Conservation (phyloP, 1,140 invertebrate genomes). For the Odontomachus brunneus region DNA sequence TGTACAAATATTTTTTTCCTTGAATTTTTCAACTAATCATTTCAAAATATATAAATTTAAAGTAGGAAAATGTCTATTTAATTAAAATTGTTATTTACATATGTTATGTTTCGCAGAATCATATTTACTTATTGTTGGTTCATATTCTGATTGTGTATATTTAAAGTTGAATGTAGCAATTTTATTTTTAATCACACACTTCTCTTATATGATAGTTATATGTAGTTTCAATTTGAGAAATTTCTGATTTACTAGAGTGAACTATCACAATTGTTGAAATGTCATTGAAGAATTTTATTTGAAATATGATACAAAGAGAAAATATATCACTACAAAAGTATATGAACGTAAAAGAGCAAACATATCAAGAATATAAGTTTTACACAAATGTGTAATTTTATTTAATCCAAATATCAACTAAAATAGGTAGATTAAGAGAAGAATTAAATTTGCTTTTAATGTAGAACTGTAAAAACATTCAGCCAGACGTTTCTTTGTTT, state of each 20-base stretch:
- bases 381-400: not conserved
- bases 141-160: no score
- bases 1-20: not conserved
- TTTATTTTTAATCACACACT: no score
- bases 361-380: not conserved
- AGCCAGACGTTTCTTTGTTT: constrained; percentile 76
- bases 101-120: not conserved
- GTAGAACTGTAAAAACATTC: not conserved
- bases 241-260: not conserved
- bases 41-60: not conserved
- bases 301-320: constrained; percentile 24
- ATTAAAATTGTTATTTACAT: not conserved
- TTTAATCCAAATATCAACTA: not conserved
- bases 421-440: not conserved
- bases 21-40: not conserved
- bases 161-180: no score
- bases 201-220: not conserved
- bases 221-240: not conserved
- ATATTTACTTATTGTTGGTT: no score
- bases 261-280: not conserved
- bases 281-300: constrained; percentile 19
- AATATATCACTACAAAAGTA: constrained; percentile 22
- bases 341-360: not conserved
- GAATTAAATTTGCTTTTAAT: not conserved
- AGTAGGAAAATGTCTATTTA: constrained; percentile 11